Conservation (phyloP, 2,797 vertebrate genomes). For the Ammospiza maritima region DNA sequence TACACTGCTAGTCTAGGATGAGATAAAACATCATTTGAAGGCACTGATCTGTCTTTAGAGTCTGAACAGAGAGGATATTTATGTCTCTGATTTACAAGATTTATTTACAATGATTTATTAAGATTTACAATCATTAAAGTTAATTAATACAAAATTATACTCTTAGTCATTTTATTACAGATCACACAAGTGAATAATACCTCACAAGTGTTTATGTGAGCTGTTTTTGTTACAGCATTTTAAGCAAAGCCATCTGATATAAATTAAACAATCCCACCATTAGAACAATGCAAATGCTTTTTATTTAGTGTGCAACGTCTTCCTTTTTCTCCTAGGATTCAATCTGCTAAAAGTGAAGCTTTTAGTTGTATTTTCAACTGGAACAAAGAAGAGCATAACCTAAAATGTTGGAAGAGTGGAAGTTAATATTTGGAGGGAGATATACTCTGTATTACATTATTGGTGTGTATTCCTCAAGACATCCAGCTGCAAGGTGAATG, state of each 20-base stretch:
- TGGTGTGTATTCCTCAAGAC: not conserved
- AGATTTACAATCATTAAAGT: not conserved
- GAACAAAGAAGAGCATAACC: not conserved
- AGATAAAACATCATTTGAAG: not conserved
- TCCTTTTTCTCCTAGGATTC: not conserved
- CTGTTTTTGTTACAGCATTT: not conserved
- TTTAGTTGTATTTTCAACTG: not conserved
- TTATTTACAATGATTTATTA: not conserved
- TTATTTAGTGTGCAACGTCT: not conserved
- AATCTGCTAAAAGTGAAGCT: not conserved
- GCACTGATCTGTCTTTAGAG: not conserved
- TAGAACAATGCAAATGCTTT: not conserved
- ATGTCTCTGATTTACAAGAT: not conserved
- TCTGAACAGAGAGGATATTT: not conserved
- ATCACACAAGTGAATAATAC: not conserved
- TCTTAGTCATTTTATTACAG: not conserved
- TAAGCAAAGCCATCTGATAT: not conserved
- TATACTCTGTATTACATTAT: not conserved
- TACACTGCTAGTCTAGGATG: not conserved
- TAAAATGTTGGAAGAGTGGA: not conserved
- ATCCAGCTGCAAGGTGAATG: not conserved
- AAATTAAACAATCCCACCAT: not conserved
- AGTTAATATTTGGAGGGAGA: not conserved
- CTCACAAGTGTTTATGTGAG: not conserved
- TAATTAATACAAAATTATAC: not conserved